These are phyloP conservation scores for Rhopalosiphum maidis DNA, from an alignment of 1,140 invertebrate species.

Conservation along the genomic window DNA sequence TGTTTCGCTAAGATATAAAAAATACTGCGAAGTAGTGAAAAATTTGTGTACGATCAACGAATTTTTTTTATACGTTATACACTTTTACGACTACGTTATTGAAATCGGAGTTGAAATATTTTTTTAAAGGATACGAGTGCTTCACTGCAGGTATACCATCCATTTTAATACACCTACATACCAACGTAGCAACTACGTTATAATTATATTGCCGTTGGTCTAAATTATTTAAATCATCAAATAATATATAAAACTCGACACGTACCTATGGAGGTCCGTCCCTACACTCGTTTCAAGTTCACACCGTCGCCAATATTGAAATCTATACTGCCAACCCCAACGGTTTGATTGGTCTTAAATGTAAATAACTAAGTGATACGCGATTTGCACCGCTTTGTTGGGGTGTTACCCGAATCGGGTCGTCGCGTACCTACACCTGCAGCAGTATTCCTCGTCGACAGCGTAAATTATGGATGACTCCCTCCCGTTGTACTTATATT, in stretches of 20 bases:
- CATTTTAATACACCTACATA: neutral
- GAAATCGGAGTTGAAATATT: neutral
- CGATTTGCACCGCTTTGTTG: too few species aligned
- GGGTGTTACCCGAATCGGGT: too few species aligned
- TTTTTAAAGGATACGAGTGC: neutral
- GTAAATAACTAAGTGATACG: too few species aligned
- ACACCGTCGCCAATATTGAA: too few species aligned
- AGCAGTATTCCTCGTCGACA: too few species aligned
- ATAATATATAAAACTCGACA: neutral
- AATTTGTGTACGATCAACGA: neutral
- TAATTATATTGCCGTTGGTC: neutral
- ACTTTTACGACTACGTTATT: neutral
- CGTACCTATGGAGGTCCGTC: neutral
- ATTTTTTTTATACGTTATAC: constrained; percentile 1
- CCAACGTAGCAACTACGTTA: neutral
- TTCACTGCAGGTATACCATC: neutral
- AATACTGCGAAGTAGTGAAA: constrained; percentile 11
- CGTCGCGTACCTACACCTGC: too few species aligned
- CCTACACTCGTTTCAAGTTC: too few species aligned
- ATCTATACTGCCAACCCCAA: too few species aligned
- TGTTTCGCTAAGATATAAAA: constrained; percentile 4
- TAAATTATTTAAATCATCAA: neutral
- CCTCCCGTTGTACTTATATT: neutral
- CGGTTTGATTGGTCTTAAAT: too few species aligned
- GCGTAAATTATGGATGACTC: neutral